phyloP scores from a whole-genome alignment of 1,140 invertebrate species.

The Conus ventricosus region DNA sequence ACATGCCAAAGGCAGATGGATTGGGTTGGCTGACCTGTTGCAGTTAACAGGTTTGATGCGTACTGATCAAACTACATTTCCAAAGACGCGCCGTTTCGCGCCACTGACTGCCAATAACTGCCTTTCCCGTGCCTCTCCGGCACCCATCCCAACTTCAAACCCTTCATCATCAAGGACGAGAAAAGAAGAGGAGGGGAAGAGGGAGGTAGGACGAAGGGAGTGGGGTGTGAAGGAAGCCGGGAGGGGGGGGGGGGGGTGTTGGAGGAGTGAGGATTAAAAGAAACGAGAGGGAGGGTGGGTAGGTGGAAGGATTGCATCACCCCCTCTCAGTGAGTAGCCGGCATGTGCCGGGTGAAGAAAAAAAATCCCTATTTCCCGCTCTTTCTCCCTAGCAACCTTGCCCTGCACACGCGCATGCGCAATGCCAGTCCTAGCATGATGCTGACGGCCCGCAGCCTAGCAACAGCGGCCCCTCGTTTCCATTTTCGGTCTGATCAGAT shows the following conservation, averaged over 20 bases:
- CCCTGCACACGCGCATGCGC: not conserved
- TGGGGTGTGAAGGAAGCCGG: no score
- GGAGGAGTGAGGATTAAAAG: not conserved
- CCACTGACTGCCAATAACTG: not conserved
- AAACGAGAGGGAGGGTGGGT: not conserved
- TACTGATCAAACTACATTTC: not conserved
- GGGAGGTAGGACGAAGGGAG: not conserved
- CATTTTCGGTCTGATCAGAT: constrained; percentile 22
- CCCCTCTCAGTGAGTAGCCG: no score
- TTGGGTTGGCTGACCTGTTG: not conserved
- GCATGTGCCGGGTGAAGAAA: no score
- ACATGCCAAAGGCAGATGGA: not conserved
- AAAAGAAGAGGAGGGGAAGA: not conserved
- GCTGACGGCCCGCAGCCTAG: not conserved
- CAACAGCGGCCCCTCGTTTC: constrained; percentile 14
- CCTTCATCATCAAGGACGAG: no score
- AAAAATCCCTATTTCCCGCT: not conserved
- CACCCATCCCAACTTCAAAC: no score
- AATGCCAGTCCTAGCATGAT: not conserved
- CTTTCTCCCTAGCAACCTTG: constrained; percentile 25
- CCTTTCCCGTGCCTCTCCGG: not conserved
- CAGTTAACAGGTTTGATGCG: not conserved
- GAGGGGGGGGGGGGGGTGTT: no score
- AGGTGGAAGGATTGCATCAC: not conserved
- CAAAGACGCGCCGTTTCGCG: not conserved